Conservation (phyloP, 2,797 vertebrate genomes). For the Pangasius mekongensis region DNA sequence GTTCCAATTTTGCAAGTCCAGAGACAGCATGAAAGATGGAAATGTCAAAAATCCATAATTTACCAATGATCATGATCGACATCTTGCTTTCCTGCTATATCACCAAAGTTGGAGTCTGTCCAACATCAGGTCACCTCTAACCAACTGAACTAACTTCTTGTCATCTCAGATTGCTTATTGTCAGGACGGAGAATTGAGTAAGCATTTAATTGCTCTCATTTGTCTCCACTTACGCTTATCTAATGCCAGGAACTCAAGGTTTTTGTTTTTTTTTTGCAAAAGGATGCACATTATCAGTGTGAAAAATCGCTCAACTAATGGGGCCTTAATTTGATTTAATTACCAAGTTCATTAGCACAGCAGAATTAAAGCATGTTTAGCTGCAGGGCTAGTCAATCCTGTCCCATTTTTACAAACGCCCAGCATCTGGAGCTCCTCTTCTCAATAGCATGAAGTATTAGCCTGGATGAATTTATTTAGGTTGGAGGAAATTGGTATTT, state of each 20-base stretch:
- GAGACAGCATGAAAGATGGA: neutral
- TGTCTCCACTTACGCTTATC: conserved; percentile 59
- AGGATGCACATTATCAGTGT: conserved; percentile 67
- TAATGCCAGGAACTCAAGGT: conserved; percentile 58
- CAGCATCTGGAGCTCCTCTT: conserved; percentile 42
- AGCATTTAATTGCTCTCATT: conserved; percentile 65
- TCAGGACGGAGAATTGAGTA: conserved; percentile 56
- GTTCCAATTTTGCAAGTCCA: neutral
- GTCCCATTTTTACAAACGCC: conserved; percentile 35
- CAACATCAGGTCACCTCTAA: conserved; percentile 14
- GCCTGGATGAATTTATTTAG: conserved; percentile 15
- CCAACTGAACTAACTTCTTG: conserved; percentile 1
- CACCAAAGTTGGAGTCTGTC: neutral
- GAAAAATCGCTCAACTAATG: conserved; percentile 66
- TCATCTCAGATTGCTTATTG: conserved; percentile 51
- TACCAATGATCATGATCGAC: neutral
- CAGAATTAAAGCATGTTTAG: conserved; percentile 63
- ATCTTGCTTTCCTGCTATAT: neutral
- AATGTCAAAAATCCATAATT: neutral
- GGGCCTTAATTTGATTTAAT: conserved; percentile 71
- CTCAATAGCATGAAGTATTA: conserved; percentile 8
- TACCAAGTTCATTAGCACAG: conserved; percentile 68
- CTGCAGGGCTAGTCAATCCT: conserved; percentile 60
- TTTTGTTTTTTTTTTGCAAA: conserved; percentile 48
- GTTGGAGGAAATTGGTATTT: conserved; percentile 15